A percentile compares a stretch with the other conserved stretches of the same genome.
Evolutionary conservation across 2,113 vertebrate species (phyloP).

Genomic region (Vulpes lagopus): DNA sequence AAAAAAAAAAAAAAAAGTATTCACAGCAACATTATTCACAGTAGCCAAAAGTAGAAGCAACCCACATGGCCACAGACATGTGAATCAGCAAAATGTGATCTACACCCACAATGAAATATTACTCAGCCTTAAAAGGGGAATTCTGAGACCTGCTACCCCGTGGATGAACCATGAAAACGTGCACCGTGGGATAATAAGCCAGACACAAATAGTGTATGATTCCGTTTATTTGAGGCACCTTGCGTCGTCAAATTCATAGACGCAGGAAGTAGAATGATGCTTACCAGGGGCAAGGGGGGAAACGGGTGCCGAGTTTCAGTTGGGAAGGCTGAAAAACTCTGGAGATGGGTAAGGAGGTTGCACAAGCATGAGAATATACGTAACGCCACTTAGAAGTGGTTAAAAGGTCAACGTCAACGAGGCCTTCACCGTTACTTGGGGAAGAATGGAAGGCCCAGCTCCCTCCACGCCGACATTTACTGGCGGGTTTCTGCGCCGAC

Average conservation of each 20-base stretch:
- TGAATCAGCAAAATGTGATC: background rate
- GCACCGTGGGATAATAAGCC: background rate
- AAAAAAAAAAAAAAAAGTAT: background rate
- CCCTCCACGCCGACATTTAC: too few relatives aligned
- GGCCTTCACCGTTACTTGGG: background rate
- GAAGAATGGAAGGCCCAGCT: background rate
- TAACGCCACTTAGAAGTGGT: background rate
- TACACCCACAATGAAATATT: background rate
- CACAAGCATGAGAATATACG: background rate
- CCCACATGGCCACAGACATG: background rate
- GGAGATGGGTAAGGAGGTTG: background rate
- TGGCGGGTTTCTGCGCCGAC: fast-evolving
- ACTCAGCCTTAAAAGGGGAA: background rate
- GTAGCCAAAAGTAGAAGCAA: background rate
- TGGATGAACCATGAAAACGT: background rate
- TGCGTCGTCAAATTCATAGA: background rate
- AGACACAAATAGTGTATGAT: background rate
- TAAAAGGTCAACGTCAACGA: background rate
- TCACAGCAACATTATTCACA: background rate
- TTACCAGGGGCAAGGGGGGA: background rate
- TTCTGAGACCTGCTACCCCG: background rate
- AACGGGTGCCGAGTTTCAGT: background rate
- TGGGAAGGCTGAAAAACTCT: background rate
- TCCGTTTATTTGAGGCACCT: background rate
- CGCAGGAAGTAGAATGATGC: background rate